Percentiles rank a stretch among this genome's conserved stretches.
phyloP scores from a whole-genome alignment of 1,140 invertebrate genomes.

The Macrosteles quadrilineatus region DNA sequence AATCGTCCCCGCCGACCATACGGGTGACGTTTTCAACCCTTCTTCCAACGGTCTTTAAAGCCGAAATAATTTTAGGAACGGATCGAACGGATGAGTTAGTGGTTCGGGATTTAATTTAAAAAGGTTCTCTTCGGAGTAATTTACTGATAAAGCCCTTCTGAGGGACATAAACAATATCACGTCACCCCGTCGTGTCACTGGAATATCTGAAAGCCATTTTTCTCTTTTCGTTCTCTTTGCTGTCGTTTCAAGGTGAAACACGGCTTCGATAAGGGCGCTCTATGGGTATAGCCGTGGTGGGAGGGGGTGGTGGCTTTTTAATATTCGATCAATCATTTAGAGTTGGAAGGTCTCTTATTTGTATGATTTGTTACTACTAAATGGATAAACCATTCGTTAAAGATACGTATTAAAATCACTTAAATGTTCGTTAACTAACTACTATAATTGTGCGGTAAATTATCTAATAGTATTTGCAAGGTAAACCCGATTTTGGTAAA shows the following conservation, averaged over 20 bases:
- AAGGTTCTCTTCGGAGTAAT: constrained; percentile 7
- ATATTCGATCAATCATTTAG: too few relatives aligned
- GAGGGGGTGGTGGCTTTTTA: too few relatives aligned
- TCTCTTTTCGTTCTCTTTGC: constrained; percentile 13
- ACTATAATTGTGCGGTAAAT: too few relatives aligned
- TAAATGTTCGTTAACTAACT: too few relatives aligned
- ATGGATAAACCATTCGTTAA: too few relatives aligned
- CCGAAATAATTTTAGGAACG: constrained; percentile 1
- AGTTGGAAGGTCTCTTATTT: too few relatives aligned
- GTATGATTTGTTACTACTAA: too few relatives aligned
- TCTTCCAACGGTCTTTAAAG: background rate
- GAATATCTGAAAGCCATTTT: constrained; percentile 26
- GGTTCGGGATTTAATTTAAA: constrained; percentile 6
- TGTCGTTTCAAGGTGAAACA: constrained; percentile 21
- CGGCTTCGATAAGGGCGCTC: constrained; percentile 9
- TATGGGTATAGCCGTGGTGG: too few relatives aligned
- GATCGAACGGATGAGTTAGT: constrained; percentile 3
- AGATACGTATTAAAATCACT: too few relatives aligned
- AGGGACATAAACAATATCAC: background rate
- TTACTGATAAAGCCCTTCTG: background rate
- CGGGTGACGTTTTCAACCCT: constrained; percentile 17
- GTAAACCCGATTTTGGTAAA: too few relatives aligned
- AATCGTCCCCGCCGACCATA: constrained; percentile 6
- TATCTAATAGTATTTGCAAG: too few relatives aligned
- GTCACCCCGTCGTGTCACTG: background rate